These are phyloP conservation scores for Tanypteryx hageni DNA, from an alignment of 2,888 invertebrate genomes.

Conservation along the genomic window DNA sequence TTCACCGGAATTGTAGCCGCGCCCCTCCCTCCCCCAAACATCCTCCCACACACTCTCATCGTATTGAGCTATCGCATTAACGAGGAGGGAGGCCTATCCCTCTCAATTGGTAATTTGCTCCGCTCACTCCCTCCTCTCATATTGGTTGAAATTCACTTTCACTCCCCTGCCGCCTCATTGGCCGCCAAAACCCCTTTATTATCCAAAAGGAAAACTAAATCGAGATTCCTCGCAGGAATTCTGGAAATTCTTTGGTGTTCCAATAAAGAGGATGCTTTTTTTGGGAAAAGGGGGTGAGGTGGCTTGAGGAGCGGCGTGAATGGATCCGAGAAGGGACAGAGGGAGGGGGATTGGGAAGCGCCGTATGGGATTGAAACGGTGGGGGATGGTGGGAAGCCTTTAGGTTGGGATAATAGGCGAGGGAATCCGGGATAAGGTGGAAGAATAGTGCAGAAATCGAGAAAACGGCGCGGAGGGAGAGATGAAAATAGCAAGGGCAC, in stretches of 20 bases:
- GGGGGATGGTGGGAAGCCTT: not conserved
- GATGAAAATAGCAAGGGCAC: not conserved
- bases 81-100: too few relatives aligned
- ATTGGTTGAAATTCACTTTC: conserved; percentile 49
- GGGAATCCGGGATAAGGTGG: not conserved
- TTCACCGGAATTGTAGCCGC: too few relatives aligned
- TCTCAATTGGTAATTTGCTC: not conserved
- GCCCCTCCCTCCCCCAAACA: too few relatives aligned
- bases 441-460: too few relatives aligned
- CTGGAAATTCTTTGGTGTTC: conserved; percentile 49
- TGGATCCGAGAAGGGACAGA: too few relatives aligned
- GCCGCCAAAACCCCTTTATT: conserved; percentile 28
- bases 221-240: conserved; percentile 48
- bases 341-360: too few relatives aligned
- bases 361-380: too few relatives aligned
- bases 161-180: conserved; percentile 35
- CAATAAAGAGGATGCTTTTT: conserved; percentile 39
- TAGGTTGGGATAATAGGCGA: not conserved
- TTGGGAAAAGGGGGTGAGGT: not conserved
- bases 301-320: too few relatives aligned
- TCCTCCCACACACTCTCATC: not conserved
- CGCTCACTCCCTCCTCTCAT: not conserved
- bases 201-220: conserved; percentile 52
- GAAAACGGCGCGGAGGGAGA: not conserved
- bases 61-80: not conserved